Percentiles rank a stretch among this genome's conserved stretches.
Conservation (phyloP, 2,888 invertebrate species). For the Argyra leucocephala region DNA sequence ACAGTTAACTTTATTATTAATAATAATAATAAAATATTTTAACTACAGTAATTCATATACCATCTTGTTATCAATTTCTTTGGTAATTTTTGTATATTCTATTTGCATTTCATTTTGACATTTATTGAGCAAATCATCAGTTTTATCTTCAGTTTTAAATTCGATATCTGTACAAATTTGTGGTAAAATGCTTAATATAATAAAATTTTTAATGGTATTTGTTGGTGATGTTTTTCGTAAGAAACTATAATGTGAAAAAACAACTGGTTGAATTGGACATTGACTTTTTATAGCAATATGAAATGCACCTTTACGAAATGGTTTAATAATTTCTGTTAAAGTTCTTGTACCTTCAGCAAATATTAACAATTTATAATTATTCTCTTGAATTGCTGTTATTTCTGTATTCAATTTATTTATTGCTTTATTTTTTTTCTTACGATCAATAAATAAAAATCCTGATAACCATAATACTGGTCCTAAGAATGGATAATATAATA, state of each 20-base stretch:
- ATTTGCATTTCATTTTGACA: constrained; percentile 55
- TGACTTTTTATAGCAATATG: constrained; percentile 72
- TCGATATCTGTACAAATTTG: constrained; percentile 49
- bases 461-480: constrained; percentile 70
- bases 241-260: constrained; percentile 68
- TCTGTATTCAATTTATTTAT: constrained; percentile 59
- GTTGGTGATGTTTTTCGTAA: constrained; percentile 31
- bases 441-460: constrained; percentile 74
- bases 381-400: constrained; percentile 50
- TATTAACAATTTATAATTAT: constrained; percentile 62
- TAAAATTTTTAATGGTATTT: constrained; percentile 27
- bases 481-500: constrained; percentile 67
- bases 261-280: constrained; percentile 74
- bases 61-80: constrained; percentile 31
- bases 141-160: constrained; percentile 50
- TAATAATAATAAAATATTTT: no score
- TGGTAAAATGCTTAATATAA: constrained; percentile 59
- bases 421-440: constrained; percentile 58
- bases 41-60: no score
- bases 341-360: constrained; percentile 85
- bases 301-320: constrained; percentile 89
- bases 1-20: no score
- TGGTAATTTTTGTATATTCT: constrained; percentile 44
- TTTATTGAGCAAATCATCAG: constrained; percentile 52
- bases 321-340: constrained; percentile 57